Conservation (phyloP, 2,888 invertebrate species). For the Ormyrus nitidulus region DNA sequence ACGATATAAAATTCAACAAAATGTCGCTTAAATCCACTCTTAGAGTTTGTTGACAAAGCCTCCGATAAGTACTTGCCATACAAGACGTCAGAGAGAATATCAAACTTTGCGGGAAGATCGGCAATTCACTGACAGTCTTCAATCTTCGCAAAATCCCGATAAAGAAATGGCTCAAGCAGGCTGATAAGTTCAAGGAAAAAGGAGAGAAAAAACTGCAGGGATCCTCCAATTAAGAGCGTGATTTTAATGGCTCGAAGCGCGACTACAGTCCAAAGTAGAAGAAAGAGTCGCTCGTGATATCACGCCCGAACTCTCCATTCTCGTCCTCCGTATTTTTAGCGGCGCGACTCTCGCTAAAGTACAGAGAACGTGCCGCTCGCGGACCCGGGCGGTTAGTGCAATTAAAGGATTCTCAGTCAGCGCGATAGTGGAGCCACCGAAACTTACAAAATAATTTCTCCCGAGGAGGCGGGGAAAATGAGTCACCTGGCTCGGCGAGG, state of each 20-base stretch:
- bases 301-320: slow-evolving; percentile 16
- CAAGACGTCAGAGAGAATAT: too few relatives aligned
- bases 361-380: slow-evolving; percentile 35
- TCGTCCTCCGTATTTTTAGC: background rate
- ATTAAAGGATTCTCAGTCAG: slow-evolving; percentile 50
- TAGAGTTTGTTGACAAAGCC: too few relatives aligned
- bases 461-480: slow-evolving; percentile 44
- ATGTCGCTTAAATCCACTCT: too few relatives aligned
- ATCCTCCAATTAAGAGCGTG: slow-evolving; percentile 18
- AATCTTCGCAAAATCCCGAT: too few relatives aligned
- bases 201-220: background rate
- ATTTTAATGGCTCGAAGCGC: slow-evolving; percentile 41
- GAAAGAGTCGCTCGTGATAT: slow-evolving; percentile 23
- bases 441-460: slow-evolving; percentile 62
- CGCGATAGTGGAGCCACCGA: slow-evolving; percentile 41
- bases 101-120: too few relatives aligned
- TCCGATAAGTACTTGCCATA: too few relatives aligned
- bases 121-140: too few relatives aligned
- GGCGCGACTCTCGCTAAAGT: too few relatives aligned
- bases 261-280: slow-evolving; percentile 17
- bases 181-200: too few relatives aligned
- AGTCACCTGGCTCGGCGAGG: slow-evolving; percentile 37
- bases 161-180: too few relatives aligned
- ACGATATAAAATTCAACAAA: too few relatives aligned
- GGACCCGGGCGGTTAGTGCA: slow-evolving; percentile 6